A percentile compares a stretch with the other conserved stretches of the same genome.
Evolutionary conservation across 2,888 invertebrate genomes (phyloP).

Genomic region (Aphelenchoides bicaudatus): DNA sequence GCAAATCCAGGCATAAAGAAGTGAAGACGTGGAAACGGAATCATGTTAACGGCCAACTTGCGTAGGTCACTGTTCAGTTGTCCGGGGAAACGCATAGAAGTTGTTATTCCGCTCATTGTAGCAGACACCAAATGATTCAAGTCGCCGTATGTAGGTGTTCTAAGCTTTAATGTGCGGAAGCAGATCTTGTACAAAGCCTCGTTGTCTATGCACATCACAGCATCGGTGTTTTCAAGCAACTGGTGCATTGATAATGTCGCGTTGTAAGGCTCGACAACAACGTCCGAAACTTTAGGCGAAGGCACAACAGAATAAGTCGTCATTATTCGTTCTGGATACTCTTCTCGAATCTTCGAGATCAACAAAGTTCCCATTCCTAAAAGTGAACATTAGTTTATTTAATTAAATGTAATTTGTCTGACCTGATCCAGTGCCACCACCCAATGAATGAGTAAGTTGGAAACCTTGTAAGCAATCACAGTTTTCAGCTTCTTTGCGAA

Average conservation of each 20-base stretch:
- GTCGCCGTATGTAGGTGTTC: constrained; percentile 73
- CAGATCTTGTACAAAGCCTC: constrained; percentile 65
- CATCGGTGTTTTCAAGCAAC: constrained; percentile 60
- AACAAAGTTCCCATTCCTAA: constrained; percentile 95
- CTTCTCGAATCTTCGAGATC: no score
- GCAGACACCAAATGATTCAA: constrained; percentile 64
- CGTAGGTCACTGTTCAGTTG: constrained; percentile 67
- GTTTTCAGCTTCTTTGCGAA: constrained; percentile 75
- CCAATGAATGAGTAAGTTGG: constrained; percentile 77
- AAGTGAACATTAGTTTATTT: constrained; percentile 80
- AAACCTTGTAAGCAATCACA: constrained; percentile 82
- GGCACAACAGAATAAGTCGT: constrained; percentile 81
- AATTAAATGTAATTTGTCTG: no score
- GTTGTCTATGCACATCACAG: constrained; percentile 65
- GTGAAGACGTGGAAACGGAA: constrained; percentile 80
- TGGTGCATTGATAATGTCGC: constrained; percentile 66
- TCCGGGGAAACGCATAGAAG: constrained; percentile 77
- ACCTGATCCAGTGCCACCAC: constrained; percentile 84
- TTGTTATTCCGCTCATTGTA: constrained; percentile 64
- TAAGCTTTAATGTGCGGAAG: constrained; percentile 66
- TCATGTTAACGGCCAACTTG: constrained; percentile 77
- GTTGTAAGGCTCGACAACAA: constrained; percentile 72
- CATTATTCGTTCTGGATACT: constrained; percentile 97
- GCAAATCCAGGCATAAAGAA: constrained; percentile 65
- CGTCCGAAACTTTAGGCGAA: constrained; percentile 62